phyloP scores from a whole-genome alignment of 2,113 vertebrate genomes.

The Lipophrys pholis region DNA sequence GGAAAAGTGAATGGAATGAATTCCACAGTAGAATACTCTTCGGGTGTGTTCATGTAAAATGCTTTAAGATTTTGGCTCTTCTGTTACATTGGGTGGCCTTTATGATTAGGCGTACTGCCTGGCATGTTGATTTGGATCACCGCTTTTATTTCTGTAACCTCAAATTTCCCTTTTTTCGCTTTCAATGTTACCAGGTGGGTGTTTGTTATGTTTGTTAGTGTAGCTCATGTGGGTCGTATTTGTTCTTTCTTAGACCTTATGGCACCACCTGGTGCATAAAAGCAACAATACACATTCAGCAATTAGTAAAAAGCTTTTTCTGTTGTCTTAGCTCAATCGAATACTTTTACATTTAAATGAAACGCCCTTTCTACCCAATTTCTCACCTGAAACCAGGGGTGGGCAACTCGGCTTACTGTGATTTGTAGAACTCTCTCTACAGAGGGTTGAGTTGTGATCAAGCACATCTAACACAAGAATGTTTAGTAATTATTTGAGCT shows the following conservation, averaged over 20 bases:
- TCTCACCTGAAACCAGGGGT: no score
- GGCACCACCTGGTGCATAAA: conserved; percentile 55
- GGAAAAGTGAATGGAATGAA: not conserved
- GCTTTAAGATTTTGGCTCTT: not conserved
- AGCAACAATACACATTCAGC: conserved; percentile 21
- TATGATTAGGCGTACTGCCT: not conserved
- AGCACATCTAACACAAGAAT: no score
- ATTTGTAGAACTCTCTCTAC: no score
- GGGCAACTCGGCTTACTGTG: no score
- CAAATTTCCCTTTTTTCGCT: conserved; percentile 2
- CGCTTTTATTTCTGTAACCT: not conserved
- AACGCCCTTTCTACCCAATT: no score
- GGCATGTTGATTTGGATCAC: not conserved
- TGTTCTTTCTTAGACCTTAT: not conserved
- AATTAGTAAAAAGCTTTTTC: not conserved
- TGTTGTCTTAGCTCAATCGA: not conserved
- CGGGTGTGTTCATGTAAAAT: not conserved
- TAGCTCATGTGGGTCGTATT: not conserved
- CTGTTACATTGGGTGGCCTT: not conserved
- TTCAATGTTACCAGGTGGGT: conserved; percentile 13
- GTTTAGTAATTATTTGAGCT: no score
- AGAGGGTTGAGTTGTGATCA: no score
- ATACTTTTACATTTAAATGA: not conserved
- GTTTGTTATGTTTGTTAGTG: conserved; percentile 2
- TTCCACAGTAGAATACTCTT: not conserved